A percentile compares a stretch with the other conserved stretches of the same genome.
Conservation (phyloP, 2,797 vertebrate genomes). For the Varecia variegata region DNA sequence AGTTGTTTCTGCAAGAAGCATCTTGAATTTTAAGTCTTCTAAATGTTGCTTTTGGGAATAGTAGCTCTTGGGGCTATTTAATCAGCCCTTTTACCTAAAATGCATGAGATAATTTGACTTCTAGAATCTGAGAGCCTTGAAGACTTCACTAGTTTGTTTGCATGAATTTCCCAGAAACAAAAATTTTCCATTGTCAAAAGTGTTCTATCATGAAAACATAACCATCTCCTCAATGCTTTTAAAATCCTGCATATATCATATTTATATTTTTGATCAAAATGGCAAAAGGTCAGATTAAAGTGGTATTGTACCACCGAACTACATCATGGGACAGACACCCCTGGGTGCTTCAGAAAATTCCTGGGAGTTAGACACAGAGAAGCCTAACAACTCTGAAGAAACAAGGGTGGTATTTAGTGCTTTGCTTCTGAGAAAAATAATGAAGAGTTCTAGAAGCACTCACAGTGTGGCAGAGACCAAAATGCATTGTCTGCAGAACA, state of each 20-base stretch:
- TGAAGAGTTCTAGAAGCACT: not conserved
- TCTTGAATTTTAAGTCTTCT: conserved; percentile 46
- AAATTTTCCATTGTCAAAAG: not conserved
- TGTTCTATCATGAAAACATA: not conserved
- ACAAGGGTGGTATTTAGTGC: not conserved
- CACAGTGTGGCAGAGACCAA: not conserved
- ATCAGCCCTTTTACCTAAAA: conserved; percentile 16
- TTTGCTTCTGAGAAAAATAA: not conserved
- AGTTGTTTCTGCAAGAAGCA: conserved; percentile 55
- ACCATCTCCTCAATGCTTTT: not conserved
- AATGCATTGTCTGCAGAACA: not conserved
- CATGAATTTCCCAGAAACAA: not conserved
- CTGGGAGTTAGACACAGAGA: not conserved
- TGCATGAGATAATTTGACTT: not conserved
- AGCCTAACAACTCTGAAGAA: not conserved
- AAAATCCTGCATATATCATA: not conserved
- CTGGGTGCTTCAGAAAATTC: not conserved
- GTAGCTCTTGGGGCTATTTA: not conserved
- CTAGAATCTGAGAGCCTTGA: not conserved
- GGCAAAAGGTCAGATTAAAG: not conserved
- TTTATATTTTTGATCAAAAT: not conserved
- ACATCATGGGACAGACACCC: not conserved
- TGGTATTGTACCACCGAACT: not conserved
- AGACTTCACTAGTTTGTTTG: not conserved
- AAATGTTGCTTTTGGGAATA: conserved; percentile 23